Base-by-base conservation (phyloP, 1,140 invertebrate genomes). In the Palaemon carinicauda region DNA sequence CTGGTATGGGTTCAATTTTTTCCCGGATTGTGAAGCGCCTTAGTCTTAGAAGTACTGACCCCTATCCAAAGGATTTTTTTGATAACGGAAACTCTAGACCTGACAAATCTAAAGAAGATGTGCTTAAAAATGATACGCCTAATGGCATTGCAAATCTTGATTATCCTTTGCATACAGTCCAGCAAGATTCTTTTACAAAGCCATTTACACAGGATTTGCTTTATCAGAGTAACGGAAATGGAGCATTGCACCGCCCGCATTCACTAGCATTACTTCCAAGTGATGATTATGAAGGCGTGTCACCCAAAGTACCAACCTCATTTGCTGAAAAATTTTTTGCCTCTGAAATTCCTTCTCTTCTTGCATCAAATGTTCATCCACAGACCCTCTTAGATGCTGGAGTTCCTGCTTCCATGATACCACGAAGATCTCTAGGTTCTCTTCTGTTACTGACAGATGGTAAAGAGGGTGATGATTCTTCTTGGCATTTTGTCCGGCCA, bases 381-480 rank as follows among this genome's bases (percentile, higher is more conserved):
- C 60, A 80, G 77, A 75, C 78, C 4, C 51, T 86, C 27, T 24
- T 80, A n/a, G 78, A 86, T 21, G 75, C 77, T 53, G 84, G 77
- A 53, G 78, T 80, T 24, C 84, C 84, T 7, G 17, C 60, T 73
- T 80, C 84, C 31, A 54, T 86, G 65, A 73, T 86, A 33, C 84
- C 84, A 79, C 53, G 84, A 27, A 50, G 84, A 31, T 86, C 84
- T 41, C 77, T 86, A 7, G 84, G 84, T 14, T 86, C 84, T 19
- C 77, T 86, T 15, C 53, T 80, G 56, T 60, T 86, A 24, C 77
- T 78, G 27, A n/a, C 77, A 33, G 75, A 73, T 21, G 33, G 71
- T 41, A 90, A 90, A 74, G 90, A 90, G 52, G 90, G 90, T 41
- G 89, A 90, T 71, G 89, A 90, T 41, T 90, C 90, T 24, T 90